Conservation (phyloP, 2,797 vertebrate species). For the Hydrophis major region DNA sequence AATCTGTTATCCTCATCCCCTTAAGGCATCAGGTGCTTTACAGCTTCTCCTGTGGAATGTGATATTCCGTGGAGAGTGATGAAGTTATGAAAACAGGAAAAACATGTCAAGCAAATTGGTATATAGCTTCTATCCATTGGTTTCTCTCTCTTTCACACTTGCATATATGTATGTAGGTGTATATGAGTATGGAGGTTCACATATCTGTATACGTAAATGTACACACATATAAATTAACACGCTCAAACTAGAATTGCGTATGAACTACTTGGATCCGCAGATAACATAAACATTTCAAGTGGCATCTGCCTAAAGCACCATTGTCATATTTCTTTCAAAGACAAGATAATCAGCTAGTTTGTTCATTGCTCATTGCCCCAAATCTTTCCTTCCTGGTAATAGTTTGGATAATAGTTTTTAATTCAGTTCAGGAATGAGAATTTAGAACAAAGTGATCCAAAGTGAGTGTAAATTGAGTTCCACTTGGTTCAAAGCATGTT, state of each 20-base stretch:
- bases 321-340: not conserved
- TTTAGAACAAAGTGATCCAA: not conserved
- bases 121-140: not conserved
- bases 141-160: not conserved
- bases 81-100: not conserved
- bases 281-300: not conserved
- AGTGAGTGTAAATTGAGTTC: not conserved
- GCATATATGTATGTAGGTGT: not conserved
- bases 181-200: not conserved
- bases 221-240: not conserved
- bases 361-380: not conserved
- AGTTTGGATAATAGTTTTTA: conserved; percentile 1
- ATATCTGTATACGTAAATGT: not conserved
- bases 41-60: conserved; percentile 10
- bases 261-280: conserved; percentile 1
- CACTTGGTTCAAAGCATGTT: not conserved
- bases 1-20: conserved; percentile 21
- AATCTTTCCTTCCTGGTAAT: not conserved
- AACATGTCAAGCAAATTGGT: not conserved
- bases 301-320: not conserved
- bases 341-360: not conserved
- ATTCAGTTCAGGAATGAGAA: not conserved
- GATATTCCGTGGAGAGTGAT: conserved; percentile 8
- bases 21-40: conserved; percentile 10
- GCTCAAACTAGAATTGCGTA: not conserved